Evolutionary conservation across 2,113 vertebrate species (phyloP).

Genomic region (Chauna torquata): DNA sequence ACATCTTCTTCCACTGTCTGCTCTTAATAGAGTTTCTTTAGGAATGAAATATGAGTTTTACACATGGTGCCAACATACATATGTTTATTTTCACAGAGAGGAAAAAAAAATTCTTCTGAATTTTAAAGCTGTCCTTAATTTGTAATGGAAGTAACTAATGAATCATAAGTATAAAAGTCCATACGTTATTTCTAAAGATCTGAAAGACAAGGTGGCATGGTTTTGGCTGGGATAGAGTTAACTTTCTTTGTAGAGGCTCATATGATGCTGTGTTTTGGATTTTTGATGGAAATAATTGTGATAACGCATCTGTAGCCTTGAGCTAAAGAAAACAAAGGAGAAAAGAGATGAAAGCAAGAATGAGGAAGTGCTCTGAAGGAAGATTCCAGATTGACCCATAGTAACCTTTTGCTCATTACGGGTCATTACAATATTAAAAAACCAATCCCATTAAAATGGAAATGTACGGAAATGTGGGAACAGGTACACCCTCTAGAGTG

Average conservation of each 20-base stretch:
- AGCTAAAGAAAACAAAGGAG: too few relatives aligned
- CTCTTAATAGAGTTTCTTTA: background rate
- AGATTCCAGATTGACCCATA: too few relatives aligned
- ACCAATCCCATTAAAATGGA: too few relatives aligned
- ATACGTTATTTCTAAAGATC: background rate
- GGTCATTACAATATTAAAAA: too few relatives aligned
- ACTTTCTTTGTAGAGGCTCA: background rate
- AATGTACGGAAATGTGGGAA: too few relatives aligned
- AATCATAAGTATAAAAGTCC: background rate
- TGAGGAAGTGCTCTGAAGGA: too few relatives aligned
- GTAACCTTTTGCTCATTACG: too few relatives aligned
- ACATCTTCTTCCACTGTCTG: background rate
- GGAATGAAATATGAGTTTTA: background rate
- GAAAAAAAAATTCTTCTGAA: background rate
- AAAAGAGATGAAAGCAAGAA: too few relatives aligned
- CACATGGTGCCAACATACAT: background rate
- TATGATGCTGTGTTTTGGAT: background rate
- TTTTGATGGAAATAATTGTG: background rate
- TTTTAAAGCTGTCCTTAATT: background rate
- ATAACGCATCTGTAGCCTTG: background rate
- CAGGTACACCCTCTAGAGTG: too few relatives aligned
- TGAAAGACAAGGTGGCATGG: background rate
- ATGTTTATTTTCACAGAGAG: background rate
- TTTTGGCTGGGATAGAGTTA: background rate
- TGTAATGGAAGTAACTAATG: background rate